Evolutionary conservation across 2,888 invertebrate species (phyloP).

Genomic region (Pachycephus smyrnensis): DNA sequence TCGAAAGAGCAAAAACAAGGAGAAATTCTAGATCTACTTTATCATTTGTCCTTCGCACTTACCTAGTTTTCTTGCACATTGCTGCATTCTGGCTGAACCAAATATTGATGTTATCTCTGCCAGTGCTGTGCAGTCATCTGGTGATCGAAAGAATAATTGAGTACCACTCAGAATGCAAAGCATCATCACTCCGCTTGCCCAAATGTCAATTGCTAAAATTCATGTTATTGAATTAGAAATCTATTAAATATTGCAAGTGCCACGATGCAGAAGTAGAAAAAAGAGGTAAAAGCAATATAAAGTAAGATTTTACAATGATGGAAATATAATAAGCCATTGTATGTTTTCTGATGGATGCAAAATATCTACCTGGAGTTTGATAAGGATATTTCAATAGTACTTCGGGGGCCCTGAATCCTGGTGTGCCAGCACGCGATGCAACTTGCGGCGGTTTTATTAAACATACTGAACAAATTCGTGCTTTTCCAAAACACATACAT

Average conservation of each 20-base stretch:
- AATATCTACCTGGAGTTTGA: constrained; percentile 77
- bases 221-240: background rate
- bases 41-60: constrained; percentile 32
- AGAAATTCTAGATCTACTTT: background rate
- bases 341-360: background rate
- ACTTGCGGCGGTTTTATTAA: constrained; percentile 74
- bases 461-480: constrained; percentile 78
- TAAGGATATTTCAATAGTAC: constrained; percentile 82
- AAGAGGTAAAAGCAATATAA: background rate
- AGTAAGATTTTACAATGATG: too few relatives aligned
- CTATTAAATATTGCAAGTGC: too few relatives aligned
- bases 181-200: constrained; percentile 90
- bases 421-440: constrained; percentile 88
- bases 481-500: constrained; percentile 78
- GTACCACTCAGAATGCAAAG: constrained; percentile 81
- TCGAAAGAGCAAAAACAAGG: background rate
- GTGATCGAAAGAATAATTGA: constrained; percentile 87
- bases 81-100: constrained; percentile 77
- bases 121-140: constrained; percentile 82
- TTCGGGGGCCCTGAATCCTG: constrained; percentile 90
- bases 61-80: constrained; percentile 78
- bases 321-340: background rate
- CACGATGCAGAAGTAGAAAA: background rate
- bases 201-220: constrained; percentile 82
- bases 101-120: constrained; percentile 86